Evolutionary conservation across 53 echinoderm and acorn worm genomes (phyloP).

Genomic region (Zoroaster sp.): DNA sequence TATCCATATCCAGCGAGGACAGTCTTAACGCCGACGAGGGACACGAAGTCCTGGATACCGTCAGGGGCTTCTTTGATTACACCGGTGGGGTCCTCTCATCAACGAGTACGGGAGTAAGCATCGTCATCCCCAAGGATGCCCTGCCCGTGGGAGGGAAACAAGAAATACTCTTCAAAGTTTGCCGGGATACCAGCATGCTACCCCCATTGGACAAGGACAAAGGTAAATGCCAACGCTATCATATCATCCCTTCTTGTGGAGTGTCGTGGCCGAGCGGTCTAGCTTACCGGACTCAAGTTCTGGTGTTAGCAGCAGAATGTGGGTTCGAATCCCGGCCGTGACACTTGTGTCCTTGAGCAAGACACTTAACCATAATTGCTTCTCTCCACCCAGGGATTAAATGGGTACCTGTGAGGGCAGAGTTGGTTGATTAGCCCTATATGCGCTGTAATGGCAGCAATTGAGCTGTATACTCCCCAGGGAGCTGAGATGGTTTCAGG

Average conservation of each 20-base stretch:
- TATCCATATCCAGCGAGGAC: slow-evolving; percentile 63
- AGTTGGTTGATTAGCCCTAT: too few species aligned
- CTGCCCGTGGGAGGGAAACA: slow-evolving; percentile 81
- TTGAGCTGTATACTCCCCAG: too few species aligned
- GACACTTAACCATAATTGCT: too few species aligned
- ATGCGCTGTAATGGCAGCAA: too few species aligned
- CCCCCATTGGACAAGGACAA: slow-evolving; percentile 93
- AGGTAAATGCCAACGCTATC: slow-evolving; percentile 33
- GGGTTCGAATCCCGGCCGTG: too few species aligned
- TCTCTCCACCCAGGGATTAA: too few species aligned
- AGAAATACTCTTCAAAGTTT: slow-evolving; percentile 96
- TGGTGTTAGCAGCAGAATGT: too few species aligned
- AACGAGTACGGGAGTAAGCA: slow-evolving; percentile 87
- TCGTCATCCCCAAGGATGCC: slow-evolving; percentile 89
- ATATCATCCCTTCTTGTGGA: neutral
- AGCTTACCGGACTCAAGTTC: too few species aligned
- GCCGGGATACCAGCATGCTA: slow-evolving; percentile 91
- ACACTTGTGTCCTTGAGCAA: too few species aligned
- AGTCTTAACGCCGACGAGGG: slow-evolving; percentile 87
- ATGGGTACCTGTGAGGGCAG: too few species aligned
- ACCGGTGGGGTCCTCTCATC: slow-evolving; percentile 81
- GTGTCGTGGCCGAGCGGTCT: too few species aligned
- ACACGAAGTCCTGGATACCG: slow-evolving; percentile 84
- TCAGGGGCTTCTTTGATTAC: slow-evolving; percentile 80
- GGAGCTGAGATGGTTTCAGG: too few species aligned